Evolutionary conservation across 2,113 vertebrate species (phyloP).

Genomic region (Pipa parva): DNA sequence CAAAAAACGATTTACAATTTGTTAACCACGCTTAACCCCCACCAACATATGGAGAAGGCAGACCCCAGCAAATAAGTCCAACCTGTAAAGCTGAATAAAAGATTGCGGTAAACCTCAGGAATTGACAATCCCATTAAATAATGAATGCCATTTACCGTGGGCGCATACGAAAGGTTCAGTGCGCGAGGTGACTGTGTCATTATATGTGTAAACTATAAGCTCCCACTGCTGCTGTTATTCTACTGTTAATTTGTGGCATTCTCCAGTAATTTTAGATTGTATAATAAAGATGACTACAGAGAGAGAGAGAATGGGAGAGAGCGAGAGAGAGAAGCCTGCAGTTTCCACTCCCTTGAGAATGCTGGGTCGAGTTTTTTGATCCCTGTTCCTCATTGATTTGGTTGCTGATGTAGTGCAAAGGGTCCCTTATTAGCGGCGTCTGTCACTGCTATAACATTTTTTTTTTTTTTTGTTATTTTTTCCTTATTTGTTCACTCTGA

Average conservation of each 20-base stretch:
- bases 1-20: slow-evolving; percentile 36
- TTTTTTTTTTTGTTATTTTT: slow-evolving; percentile 91
- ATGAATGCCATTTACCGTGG: slow-evolving; percentile 55
- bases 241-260: slow-evolving; percentile 55
- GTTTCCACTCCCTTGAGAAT: slow-evolving; percentile 72
- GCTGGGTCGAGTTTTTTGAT: slow-evolving; percentile 80
- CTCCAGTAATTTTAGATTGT: slow-evolving; percentile 52
- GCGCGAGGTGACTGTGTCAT: slow-evolving; percentile 36
- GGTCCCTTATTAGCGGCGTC: slow-evolving; percentile 88
- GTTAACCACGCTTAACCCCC: slow-evolving; percentile 43
- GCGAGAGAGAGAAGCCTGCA: slow-evolving; percentile 66
- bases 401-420: slow-evolving; percentile 73
- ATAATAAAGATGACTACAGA: background rate
- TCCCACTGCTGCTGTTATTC: background rate
- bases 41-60: slow-evolving; percentile 41
- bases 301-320: too few species aligned
- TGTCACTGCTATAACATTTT: slow-evolving; percentile 85
- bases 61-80: slow-evolving; percentile 44
- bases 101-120: slow-evolving; percentile 44
- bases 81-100: slow-evolving; percentile 45
- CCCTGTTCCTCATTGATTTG: slow-evolving; percentile 79
- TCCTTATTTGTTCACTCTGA: slow-evolving; percentile 95
- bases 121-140: slow-evolving; percentile 67
- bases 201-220: slow-evolving; percentile 21
- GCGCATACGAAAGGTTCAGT: slow-evolving; percentile 20